Evolutionary conservation across 2,888 invertebrate species (phyloP).

Genomic region (Zele albiditarsus): DNA sequence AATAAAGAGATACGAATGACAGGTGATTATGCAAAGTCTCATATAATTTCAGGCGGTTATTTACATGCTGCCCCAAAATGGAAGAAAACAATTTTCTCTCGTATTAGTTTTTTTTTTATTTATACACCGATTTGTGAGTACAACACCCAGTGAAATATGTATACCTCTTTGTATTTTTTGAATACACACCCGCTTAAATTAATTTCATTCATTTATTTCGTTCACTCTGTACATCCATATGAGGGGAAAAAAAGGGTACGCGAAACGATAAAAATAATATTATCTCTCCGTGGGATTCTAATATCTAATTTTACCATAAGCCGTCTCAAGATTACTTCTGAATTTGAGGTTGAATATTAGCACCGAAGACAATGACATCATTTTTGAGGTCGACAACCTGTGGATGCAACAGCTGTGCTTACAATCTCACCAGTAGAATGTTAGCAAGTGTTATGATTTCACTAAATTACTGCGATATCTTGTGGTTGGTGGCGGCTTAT

Average conservation of each 20-base stretch:
- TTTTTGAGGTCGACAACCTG: background rate
- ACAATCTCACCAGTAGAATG: background rate
- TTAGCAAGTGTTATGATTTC: background rate
- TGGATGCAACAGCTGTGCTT: background rate
- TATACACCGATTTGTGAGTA: constrained; percentile 60
- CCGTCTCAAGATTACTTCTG: too few relatives aligned
- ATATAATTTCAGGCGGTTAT: constrained; percentile 61
- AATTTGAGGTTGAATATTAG: too few relatives aligned
- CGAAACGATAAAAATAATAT: background rate
- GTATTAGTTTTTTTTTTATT: constrained; percentile 52
- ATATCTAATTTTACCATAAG: too few relatives aligned
- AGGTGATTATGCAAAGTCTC: constrained; percentile 55
- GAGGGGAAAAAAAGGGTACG: constrained; percentile 53
- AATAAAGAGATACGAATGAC: constrained; percentile 3
- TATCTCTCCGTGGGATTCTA: background rate
- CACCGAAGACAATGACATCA: background rate
- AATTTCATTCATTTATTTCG: background rate
- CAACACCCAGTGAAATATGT: constrained; percentile 63
- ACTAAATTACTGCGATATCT: background rate
- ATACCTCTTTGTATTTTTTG: constrained; percentile 53
- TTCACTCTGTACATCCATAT: background rate
- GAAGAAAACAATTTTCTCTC: constrained; percentile 47
- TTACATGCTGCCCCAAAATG: constrained; percentile 70
- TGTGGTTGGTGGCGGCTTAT: background rate
- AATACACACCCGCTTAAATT: constrained; percentile 30